phyloP scores from a whole-genome alignment of 2,888 invertebrate genomes.

The Tyria jacobaeae region DNA sequence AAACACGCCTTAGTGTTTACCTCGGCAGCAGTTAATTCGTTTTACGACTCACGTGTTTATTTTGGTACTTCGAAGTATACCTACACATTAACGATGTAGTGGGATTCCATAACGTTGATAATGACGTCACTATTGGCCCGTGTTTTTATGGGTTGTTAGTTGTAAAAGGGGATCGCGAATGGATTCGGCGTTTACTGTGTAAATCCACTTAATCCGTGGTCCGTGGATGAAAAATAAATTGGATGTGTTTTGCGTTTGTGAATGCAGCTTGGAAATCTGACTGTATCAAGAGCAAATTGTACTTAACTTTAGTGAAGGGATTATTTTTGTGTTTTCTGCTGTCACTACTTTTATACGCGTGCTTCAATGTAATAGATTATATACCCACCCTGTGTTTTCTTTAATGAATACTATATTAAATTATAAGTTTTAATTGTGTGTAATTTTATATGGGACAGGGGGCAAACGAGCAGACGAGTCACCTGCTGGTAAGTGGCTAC shows the following conservation, averaged over 20 bases:
- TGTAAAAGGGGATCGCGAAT: background rate
- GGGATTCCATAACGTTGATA: constrained; percentile 10
- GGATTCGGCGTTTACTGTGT: background rate
- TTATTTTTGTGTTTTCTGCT: too few relatives aligned
- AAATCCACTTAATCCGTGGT: background rate
- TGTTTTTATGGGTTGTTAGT: constrained; percentile 16
- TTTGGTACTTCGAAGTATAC: background rate
- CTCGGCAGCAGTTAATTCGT: constrained; percentile 11
- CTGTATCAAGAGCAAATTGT: background rate
- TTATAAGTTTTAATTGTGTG: too few relatives aligned
- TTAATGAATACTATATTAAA: too few relatives aligned
- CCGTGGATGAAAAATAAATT: background rate
- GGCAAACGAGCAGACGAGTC: too few relatives aligned
- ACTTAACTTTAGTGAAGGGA: too few relatives aligned
- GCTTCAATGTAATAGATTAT: too few relatives aligned
- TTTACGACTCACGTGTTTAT: constrained; percentile 18
- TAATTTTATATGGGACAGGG: too few relatives aligned
- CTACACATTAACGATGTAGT: constrained; percentile 7
- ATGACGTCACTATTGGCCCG: constrained; percentile 19
- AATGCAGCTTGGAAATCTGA: background rate
- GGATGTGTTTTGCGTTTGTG: background rate
- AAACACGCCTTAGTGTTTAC: constrained; percentile 13
- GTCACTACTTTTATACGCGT: too few relatives aligned
- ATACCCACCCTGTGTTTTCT: too few relatives aligned
- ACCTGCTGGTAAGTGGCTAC: too few relatives aligned